Evolutionary conservation across 2,113 vertebrate species (phyloP), one percentile per base, ranked within the genome.

Genomic region (Pygathrix nemaeus): DNA sequence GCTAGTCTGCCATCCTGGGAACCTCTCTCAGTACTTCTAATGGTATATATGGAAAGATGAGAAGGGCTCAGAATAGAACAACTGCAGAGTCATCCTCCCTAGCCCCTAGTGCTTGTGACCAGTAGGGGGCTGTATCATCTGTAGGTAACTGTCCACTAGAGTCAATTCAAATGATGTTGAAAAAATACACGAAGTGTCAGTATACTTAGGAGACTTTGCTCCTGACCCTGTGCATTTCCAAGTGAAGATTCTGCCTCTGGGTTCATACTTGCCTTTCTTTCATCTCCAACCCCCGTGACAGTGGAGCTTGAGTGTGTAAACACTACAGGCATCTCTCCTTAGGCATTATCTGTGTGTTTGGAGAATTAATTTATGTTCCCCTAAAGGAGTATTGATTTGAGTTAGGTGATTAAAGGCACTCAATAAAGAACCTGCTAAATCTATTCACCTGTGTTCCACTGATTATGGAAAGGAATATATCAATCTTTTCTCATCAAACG

Each of bases 351-450:
- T 97, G 80, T 97, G 96, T 97, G 94, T 96, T 98, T 97, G 95
- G 91, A 94, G 96, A 96, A 98, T 98, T 96, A 98, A 98, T 98
- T 98, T 97, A 97, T 94, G 92, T 95, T 96, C 76, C 52, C 91
- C 73, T 85, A 93, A 98, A 97, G 94, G 79, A 92, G 43, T 97
- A 98, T 98, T 97, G 98, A 98, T 98, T 97, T 84, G 96, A 96
- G 66, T 89, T 93, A 88, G 95, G 97, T 98, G 96, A 98, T 98
- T 98, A 98, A 98, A 98, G 95, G 61, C 84, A 97, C 93, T 97
- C 83, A 0, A 91, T 96, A 98, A 98, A 97, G 94, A 97, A 97
- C 86, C 92, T 91, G 72, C 87, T 97, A 88, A 96, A 88, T 97
- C 95, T 96, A 85, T 96, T 98, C 96, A 96, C 97, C 98, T 96